phyloP scores from a whole-genome alignment of 2,113 vertebrate genomes.

The Nothoprocta perdicaria region DNA sequence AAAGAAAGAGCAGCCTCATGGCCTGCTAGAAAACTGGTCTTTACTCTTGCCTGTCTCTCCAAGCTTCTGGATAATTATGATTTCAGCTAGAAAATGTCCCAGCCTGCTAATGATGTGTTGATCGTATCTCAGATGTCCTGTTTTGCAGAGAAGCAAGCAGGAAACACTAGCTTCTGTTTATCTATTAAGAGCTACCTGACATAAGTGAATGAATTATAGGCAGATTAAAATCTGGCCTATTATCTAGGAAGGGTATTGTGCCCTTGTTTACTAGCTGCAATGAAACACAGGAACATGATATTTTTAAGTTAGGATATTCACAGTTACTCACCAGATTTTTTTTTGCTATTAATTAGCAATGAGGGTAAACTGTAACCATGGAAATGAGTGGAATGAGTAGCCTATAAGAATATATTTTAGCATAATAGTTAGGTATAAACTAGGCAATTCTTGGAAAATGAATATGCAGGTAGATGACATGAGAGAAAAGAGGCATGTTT shows the following conservation, averaged over 20 bases:
- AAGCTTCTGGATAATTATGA: neutral
- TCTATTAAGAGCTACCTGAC: neutral
- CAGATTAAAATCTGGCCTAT: neutral
- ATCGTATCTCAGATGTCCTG: neutral
- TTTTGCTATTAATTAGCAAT: neutral
- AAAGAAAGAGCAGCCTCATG: neutral
- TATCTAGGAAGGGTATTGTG: neutral
- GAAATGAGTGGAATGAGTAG: neutral
- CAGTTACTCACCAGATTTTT: neutral
- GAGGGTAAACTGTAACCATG: neutral
- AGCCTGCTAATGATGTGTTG: neutral
- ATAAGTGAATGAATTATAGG: neutral
- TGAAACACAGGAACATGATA: neutral
- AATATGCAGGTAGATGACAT: neutral
- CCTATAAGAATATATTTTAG: neutral
- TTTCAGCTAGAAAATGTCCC: neutral
- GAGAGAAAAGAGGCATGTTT: neutral
- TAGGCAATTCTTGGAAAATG: neutral
- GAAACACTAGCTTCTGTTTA: neutral
- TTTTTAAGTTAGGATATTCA: neutral
- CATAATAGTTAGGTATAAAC: neutral
- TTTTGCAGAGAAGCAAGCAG: neutral
- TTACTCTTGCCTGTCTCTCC: neutral
- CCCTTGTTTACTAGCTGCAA: neutral
- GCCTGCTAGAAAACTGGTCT: neutral